phyloP scores from a whole-genome alignment of 2,888 invertebrate species.

The Hermaeophaga mercurialis region DNA sequence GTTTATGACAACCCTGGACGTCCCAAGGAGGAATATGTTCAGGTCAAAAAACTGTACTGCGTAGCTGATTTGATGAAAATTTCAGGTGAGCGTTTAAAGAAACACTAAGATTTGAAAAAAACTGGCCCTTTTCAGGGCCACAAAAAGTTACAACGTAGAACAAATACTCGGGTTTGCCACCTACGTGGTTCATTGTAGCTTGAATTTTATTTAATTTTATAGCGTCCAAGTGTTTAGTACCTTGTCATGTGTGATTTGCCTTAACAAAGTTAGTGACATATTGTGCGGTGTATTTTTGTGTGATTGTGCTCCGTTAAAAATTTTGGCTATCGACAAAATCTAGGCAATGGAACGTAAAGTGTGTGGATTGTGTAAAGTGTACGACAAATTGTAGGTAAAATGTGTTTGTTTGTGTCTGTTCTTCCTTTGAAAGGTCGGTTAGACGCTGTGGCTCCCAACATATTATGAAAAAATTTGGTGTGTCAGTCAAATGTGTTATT shows the following conservation, averaged over 20 bases:
- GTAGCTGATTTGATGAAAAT: no score
- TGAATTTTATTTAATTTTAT: neutral
- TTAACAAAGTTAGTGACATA: neutral
- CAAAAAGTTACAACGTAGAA: neutral
- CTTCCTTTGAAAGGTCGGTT: no score
- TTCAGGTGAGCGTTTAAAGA: neutral
- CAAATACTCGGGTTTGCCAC: neutral
- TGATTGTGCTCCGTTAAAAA: neutral
- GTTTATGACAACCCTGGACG: no score
- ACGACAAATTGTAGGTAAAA: neutral
- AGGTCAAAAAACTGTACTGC: no score
- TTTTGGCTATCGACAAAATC: neutral
- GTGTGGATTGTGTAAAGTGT: neutral
- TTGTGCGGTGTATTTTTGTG: constrained; percentile 1
- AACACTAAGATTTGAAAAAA: neutral
- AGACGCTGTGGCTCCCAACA: no score
- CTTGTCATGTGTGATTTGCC: neutral
- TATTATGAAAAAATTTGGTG: no score
- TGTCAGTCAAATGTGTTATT: no score
- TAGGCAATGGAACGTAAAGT: neutral
- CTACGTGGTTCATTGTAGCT: neutral
- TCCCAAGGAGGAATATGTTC: no score
- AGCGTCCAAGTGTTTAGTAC: neutral
- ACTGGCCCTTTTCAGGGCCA: neutral
- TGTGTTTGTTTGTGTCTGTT: neutral